Percentiles rank a stretch among this genome's conserved stretches.
These are phyloP conservation scores for Pocota personata DNA, from an alignment of 2,888 invertebrate genomes.

Conservation along the genomic window DNA sequence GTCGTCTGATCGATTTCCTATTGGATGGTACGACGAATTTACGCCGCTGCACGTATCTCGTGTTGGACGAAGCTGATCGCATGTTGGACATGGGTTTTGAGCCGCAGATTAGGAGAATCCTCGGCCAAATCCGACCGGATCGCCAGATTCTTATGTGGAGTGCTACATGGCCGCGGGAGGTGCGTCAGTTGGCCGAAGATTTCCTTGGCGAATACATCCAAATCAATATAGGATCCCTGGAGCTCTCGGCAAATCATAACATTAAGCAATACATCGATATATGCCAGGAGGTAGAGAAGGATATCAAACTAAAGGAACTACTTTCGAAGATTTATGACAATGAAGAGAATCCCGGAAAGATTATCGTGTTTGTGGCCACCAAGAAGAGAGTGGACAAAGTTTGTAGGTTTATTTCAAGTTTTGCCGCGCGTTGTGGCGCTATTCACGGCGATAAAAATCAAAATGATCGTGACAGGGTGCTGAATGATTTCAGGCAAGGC, in stretches of 20 bases:
- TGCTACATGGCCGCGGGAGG: slow-evolving; percentile 99
- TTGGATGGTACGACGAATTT: slow-evolving; percentile 89
- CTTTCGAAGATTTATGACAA: slow-evolving; percentile 85
- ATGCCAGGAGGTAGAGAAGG: slow-evolving; percentile 89
- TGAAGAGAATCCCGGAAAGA: slow-evolving; percentile 92
- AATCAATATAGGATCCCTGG: slow-evolving; percentile 92
- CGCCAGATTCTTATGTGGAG: slow-evolving; percentile 99
- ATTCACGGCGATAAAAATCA: slow-evolving; percentile 98
- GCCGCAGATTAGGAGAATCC: slow-evolving; percentile 96
- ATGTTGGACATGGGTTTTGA: slow-evolving; percentile 99
- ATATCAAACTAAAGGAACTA: slow-evolving; percentile 80
- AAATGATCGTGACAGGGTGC: slow-evolving; percentile 94
- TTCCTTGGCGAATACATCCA: slow-evolving; percentile 95
- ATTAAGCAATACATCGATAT: slow-evolving; percentile 93
- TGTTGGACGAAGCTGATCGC: slow-evolving; percentile 95
- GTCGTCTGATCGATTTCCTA: slow-evolving; percentile 92
- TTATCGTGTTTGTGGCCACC: slow-evolving; percentile 97
- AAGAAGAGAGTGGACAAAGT: slow-evolving; percentile 96
- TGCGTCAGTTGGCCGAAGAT: slow-evolving; percentile 94
- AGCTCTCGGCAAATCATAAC: slow-evolving; percentile 93
- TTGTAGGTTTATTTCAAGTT: slow-evolving; percentile 89
- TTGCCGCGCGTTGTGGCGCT: slow-evolving; percentile 91
- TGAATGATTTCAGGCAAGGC: slow-evolving; percentile 93
- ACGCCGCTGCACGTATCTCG: slow-evolving; percentile 91
- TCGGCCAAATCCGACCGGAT: slow-evolving; percentile 96